phyloP scores from a whole-genome alignment of 2,888 invertebrate species.

The Esperia sulphurella region DNA sequence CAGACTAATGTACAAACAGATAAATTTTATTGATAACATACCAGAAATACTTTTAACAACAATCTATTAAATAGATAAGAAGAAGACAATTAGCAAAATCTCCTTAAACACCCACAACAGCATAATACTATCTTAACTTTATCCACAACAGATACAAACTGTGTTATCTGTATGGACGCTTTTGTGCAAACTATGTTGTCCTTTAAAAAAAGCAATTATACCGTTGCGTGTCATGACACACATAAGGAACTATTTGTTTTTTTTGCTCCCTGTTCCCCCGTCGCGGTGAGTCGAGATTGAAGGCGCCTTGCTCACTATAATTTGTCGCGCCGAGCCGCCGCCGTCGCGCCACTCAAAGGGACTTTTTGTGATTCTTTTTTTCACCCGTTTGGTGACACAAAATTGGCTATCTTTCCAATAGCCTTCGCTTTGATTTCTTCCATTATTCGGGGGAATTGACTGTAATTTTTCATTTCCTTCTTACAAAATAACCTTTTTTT shows the following conservation, averaged over 20 bases:
- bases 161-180: slow-evolving; percentile 7
- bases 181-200: slow-evolving; percentile 16
- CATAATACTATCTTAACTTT: background rate
- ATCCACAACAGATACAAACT: slow-evolving; percentile 2
- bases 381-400: slow-evolving; percentile 32
- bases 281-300: slow-evolving; percentile 45
- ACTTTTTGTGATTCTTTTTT: slow-evolving; percentile 26
- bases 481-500: too few relatives aligned
- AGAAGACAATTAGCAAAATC: too few relatives aligned
- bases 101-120: too few relatives aligned
- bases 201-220: slow-evolving; percentile 29
- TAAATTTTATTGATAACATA: too few relatives aligned
- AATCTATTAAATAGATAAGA: background rate
- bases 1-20: too few relatives aligned
- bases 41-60: background rate
- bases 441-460: too few relatives aligned
- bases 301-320: slow-evolving; percentile 57
- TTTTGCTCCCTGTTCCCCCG: slow-evolving; percentile 17
- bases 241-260: slow-evolving; percentile 36
- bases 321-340: slow-evolving; percentile 47
- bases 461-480: too few relatives aligned
- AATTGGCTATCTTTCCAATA: slow-evolving; percentile 43
- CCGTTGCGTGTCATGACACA: slow-evolving; percentile 30
- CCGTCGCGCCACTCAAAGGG: slow-evolving; percentile 26
- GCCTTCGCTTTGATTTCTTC: too few relatives aligned